Base-by-base conservation (phyloP, 2,888 invertebrate species). In the Crepidodera aurea region DNA sequence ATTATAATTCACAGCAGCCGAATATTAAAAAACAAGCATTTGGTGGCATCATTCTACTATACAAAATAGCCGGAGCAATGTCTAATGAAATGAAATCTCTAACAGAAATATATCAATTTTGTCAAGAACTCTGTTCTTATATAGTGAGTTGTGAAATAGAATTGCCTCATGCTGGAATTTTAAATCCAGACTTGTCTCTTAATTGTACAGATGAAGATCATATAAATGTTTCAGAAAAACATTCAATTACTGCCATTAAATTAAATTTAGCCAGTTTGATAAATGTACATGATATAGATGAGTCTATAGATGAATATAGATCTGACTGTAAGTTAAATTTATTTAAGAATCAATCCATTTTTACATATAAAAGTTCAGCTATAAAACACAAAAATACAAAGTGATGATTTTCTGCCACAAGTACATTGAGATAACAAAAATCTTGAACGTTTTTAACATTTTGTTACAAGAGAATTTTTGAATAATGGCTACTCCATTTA, bases 61-160 rank as follows among this genome's bases (percentile, higher is more conserved):
- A 78, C 32, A 83, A 89, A 88, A 85, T 94, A 65, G 89, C 90
- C 48, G 93, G 93, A 12, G 91, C 90, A 0, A 82, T 94, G 85
- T 85, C 92, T 0, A 86, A 86, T 64, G 81, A 83, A 61, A 87
- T 87, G 0, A 83, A 80, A 57, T 79, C 82, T 22, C 74, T 93
- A 60, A 75, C 82, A 0, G 85, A 87, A 25, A 88, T 93, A 16
- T 80, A 80, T 50, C 67, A 79, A 4, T 79, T 81, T 66, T 85
- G 86, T 15, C 75, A 73, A 1, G 79, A 82, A 40, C 80, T 86
- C 0, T 81, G 84, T 58, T 79, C 83, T 39, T 82, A 84, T 68
- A 83, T 87, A 82, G 88, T 88, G 0, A 92, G 92, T 0, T 84
- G 91, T 29, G 65, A 58, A 51, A 57, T 66, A 10, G 39, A 65